Conservation (phyloP, 2,113 vertebrate species). For the Passer domesticus region DNA sequence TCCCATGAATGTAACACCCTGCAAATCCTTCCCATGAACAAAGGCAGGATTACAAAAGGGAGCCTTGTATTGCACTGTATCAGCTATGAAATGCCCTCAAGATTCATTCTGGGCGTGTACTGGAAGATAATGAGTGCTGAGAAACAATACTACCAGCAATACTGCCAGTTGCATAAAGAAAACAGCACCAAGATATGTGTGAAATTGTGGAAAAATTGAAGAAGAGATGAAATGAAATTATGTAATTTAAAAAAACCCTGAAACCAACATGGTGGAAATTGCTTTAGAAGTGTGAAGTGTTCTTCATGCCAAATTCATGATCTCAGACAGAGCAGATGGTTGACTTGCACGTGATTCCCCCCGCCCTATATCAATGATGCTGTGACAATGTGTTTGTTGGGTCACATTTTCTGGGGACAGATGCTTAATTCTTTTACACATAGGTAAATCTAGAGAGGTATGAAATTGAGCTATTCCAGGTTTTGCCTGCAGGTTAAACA, state of each 20-base stretch:
- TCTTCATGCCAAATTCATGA: neutral
- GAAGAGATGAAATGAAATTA: neutral
- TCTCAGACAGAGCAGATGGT: conserved; percentile 14
- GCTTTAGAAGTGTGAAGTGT: neutral
- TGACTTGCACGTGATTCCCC: neutral
- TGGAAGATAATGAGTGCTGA: neutral
- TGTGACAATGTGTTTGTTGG: neutral
- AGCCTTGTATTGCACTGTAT: neutral
- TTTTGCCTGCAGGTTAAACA: neutral
- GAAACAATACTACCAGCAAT: neutral
- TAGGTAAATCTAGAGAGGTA: neutral
- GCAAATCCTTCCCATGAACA: neutral
- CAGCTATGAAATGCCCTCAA: neutral
- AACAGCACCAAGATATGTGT: neutral
- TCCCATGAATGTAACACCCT: neutral
- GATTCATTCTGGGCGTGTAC: neutral
- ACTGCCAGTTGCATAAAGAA: neutral
- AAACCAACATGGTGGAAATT: neutral
- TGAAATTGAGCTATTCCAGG: neutral
- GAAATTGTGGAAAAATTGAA: neutral
- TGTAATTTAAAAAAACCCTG: no score
- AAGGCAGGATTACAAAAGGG: neutral
- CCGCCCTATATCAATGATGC: neutral
- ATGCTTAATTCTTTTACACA: neutral
- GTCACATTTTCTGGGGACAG: neutral